These are phyloP conservation scores for Smutsia temminckii DNA, from an alignment of 2,797 vertebrate species.

Conservation along the genomic window DNA sequence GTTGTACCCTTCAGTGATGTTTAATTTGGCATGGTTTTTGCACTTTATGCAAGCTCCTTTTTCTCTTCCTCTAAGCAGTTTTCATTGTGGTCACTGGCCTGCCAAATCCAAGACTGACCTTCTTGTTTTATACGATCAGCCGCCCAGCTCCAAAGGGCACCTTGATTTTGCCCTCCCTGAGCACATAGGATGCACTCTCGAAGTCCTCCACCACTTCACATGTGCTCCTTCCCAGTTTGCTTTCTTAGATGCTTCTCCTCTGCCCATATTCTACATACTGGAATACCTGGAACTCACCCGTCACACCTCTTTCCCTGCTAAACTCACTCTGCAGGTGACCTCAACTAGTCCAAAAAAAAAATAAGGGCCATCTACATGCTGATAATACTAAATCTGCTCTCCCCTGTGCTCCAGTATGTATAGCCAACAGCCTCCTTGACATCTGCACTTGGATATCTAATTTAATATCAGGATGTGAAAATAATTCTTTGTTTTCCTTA, in stretches of 20 bases:
- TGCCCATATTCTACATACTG: not conserved
- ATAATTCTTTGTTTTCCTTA: not conserved
- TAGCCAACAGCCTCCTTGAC: not conserved
- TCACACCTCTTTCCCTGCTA: not conserved
- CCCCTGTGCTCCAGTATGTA: not conserved
- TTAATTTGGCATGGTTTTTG: not conserved
- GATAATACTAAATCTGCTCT: not conserved
- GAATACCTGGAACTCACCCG: not conserved
- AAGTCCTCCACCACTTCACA: not conserved
- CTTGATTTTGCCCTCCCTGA: not conserved
- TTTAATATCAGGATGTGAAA: not conserved
- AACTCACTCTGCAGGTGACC: not conserved
- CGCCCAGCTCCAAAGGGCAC: no score
- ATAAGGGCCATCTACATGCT: accelerated
- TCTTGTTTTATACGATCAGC: not conserved
- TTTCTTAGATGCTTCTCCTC: not conserved
- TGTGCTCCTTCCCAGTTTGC: not conserved
- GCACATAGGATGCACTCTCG: not conserved
- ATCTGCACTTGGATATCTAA: not conserved
- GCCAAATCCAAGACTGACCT: not conserved
- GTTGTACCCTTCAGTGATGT: not conserved
- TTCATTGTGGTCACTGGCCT: not conserved
- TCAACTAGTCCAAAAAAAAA: no score
- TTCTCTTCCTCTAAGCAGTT: not conserved
- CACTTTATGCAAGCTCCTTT: not conserved